Evolutionary conservation across 1,140 invertebrate species (phyloP).

Genomic region (Temnothorax nylanderi): DNA sequence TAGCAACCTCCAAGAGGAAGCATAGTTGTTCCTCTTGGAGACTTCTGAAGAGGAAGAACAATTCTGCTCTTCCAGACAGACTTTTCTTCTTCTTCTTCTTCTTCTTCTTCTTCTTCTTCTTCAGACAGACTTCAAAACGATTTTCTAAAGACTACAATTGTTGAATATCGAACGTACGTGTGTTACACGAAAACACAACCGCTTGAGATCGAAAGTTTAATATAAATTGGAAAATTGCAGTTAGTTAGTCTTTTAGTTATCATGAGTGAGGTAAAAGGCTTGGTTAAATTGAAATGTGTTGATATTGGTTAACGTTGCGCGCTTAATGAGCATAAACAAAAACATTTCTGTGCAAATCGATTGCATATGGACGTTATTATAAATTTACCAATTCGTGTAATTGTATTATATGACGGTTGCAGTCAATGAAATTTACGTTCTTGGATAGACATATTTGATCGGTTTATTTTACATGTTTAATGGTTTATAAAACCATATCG

Average conservation of each 20-base stretch:
- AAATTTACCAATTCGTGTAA: conserved; percentile 40
- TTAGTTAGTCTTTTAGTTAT: neutral
- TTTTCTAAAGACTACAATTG: conserved; percentile 24
- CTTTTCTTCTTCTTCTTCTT: conserved; percentile 11
- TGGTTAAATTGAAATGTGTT: conserved; percentile 35
- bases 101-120: conserved; percentile 22
- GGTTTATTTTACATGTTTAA: conserved; percentile 33
- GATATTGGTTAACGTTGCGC: neutral
- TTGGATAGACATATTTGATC: conserved; percentile 43
- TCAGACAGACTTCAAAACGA: conserved; percentile 14
- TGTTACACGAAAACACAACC: neutral
- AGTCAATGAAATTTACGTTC: conserved; percentile 33
- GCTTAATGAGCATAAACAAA: conserved; percentile 2
- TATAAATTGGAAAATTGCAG: neutral
- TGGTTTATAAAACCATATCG: conserved; percentile 18
- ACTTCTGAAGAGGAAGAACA: conserved; percentile 37
- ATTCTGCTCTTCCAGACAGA: conserved; percentile 22
- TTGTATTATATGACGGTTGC: conserved; percentile 11
- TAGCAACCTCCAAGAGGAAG: conserved; percentile 19
- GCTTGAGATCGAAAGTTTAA: neutral
- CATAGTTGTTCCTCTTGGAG: conserved; percentile 31
- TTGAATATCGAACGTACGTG: conserved; percentile 8
- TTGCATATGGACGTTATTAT: neutral
- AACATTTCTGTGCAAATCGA: conserved; percentile 9
- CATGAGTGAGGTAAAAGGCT: neutral